A percentile compares a stretch with the other conserved stretches of the same genome.
phyloP scores from a whole-genome alignment of 2,797 vertebrate genomes.

The Pipistrellus nathusii region DNA sequence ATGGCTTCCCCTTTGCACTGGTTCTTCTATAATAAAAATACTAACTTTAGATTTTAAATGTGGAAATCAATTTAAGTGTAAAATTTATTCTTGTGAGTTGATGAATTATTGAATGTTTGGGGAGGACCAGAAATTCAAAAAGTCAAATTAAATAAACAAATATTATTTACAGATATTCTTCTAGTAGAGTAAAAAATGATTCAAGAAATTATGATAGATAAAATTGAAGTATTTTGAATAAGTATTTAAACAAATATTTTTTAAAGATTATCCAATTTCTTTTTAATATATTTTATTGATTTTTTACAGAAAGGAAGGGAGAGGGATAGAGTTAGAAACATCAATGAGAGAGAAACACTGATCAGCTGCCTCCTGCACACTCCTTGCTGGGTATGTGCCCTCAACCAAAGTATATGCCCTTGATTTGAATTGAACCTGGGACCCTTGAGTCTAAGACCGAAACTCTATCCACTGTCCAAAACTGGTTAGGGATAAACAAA shows the following conservation, averaged over 20 bases:
- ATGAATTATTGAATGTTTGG: conserved; percentile 63
- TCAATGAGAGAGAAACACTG: too few relatives aligned
- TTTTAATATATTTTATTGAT: too few relatives aligned
- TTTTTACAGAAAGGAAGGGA: too few relatives aligned
- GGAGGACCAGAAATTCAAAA: conserved; percentile 27
- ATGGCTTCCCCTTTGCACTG: conserved; percentile 30
- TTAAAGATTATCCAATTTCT: too few relatives aligned
- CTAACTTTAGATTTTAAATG: conserved; percentile 68
- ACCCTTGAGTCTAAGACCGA: too few relatives aligned
- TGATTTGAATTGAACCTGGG: too few relatives aligned
- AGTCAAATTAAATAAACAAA: conserved; percentile 47
- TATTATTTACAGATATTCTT: conserved; percentile 58
- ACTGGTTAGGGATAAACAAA: background rate
- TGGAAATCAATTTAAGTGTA: conserved; percentile 58
- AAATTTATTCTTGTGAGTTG: conserved; percentile 66
- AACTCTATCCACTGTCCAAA: too few relatives aligned
- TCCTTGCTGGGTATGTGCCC: too few relatives aligned
- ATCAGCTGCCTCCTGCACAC: too few relatives aligned
- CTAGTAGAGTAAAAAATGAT: conserved; percentile 20
- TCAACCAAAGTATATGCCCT: too few relatives aligned
- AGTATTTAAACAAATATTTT: background rate
- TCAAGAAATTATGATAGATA: background rate
- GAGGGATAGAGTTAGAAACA: too few relatives aligned
- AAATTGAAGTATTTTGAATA: background rate
- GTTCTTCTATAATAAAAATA: conserved; percentile 34